Evolutionary conservation across 1,140 invertebrate species (phyloP), one percentile per base, ranked within the genome.

Genomic region (Chlorops oryzae): DNA sequence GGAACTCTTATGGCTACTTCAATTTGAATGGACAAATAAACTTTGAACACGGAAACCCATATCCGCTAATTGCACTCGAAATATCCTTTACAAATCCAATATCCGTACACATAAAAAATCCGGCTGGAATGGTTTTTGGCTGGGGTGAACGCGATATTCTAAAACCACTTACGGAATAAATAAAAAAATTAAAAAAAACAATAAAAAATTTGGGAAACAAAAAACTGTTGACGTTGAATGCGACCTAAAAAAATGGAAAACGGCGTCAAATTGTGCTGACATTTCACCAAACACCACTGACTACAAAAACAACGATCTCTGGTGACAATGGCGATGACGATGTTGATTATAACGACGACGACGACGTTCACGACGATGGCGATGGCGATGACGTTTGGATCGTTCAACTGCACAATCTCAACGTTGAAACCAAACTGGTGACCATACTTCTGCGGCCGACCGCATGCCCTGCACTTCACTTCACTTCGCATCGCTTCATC

Each of bases 261-360:
- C 62, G 64, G 64, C 64, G 58, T 67, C 64, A 67, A 67, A 67
- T 67, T 67, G 64, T 64, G 56, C 60, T 67, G 64, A 64, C 64
- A 67, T 61, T 58, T 62, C 59, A 64, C 63, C 44, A 15, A 32
- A 42, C 47, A 32, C 24, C 44, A 39, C 56, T 51, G 50, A 49
- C 52, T 20, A 17, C 37, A 10, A 20, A 39, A 39, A 39, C 37
- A 39, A 49, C 45, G 23, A 37, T 38, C 21, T 13, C 28, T 10
- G 15, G 15, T 32, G 15, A 32, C 63, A 65, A 65, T 58, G 55
- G 55, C 53, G 59, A 49, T 57, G 59, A 54, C 56, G 25, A 45
- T 45, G 35, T 45, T 32, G 27, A 21, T n/a, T 20, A 34, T 35
- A 20, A 32, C 44, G 35, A 46, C 28, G 18, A 46, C 34, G 28